Evolutionary conservation across 1,140 invertebrate genomes (phyloP).

Genomic region (Semibalanus balanoides): DNA sequence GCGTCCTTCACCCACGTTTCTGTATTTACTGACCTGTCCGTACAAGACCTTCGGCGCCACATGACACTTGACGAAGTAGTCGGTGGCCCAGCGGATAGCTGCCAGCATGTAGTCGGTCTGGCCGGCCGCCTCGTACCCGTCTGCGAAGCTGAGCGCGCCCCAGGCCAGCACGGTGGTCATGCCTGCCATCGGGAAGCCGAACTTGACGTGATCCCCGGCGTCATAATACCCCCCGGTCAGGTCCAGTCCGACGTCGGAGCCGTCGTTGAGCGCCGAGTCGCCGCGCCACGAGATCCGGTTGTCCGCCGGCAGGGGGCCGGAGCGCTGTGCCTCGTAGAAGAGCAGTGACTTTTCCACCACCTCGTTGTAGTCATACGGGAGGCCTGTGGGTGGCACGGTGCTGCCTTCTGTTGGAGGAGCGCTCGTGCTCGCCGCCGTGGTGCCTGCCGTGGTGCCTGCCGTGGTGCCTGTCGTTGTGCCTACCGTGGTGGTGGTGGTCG

Average conservation of each 20-base stretch:
- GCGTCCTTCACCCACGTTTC: too few relatives aligned
- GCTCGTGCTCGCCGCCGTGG: background rate
- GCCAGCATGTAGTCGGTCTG: conserved; percentile 14
- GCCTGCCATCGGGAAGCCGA: conserved; percentile 46
- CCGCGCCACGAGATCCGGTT: conserved; percentile 43
- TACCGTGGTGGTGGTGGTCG: background rate
- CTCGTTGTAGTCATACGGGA: conserved; percentile 3
- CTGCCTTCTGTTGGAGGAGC: background rate
- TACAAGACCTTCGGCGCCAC: conserved; percentile 38
- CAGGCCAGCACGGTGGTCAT: conserved; percentile 43
- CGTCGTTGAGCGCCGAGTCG: conserved; percentile 42
- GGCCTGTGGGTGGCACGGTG: background rate
- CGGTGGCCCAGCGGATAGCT: conserved; percentile 43
- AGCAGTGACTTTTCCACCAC: conserved; percentile 21
- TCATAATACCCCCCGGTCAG: conserved; percentile 51
- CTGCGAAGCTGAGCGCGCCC: conserved; percentile 40
- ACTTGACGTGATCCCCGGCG: conserved; percentile 49
- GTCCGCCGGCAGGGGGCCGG: conserved; percentile 40
- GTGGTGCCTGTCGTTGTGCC: background rate
- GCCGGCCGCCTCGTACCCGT: conserved; percentile 34
- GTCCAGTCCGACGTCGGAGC: conserved; percentile 38
- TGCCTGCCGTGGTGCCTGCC: too few relatives aligned
- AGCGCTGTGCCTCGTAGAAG: conserved; percentile 50
- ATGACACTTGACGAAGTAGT: conserved; percentile 46
- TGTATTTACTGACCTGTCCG: conserved; percentile 35